Conservation (phyloP, 1,140 invertebrate genomes). For the Drosophila funebris region DNA sequence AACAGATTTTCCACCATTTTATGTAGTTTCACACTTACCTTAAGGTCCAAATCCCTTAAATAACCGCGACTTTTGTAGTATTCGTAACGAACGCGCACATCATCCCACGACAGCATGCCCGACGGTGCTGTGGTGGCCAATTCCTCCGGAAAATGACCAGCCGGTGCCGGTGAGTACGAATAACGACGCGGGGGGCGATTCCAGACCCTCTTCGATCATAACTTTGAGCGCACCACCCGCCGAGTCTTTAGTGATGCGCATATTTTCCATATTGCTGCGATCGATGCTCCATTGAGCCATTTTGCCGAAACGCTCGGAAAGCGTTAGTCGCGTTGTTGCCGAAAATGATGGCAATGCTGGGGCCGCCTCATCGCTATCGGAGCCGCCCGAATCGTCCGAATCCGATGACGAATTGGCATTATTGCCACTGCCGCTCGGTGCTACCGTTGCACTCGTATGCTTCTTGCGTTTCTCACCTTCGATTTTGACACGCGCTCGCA, state of each 20-base stretch:
- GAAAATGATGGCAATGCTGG: slow-evolving; percentile 79
- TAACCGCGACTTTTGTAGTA: slow-evolving; percentile 93
- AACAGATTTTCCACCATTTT: background rate
- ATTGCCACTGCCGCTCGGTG: slow-evolving; percentile 48
- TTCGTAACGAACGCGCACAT: slow-evolving; percentile 92
- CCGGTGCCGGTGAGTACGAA: slow-evolving; percentile 88
- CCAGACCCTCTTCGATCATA: slow-evolving; percentile 87
- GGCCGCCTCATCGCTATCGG: slow-evolving; percentile 76
- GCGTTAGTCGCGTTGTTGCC: slow-evolving; percentile 85
- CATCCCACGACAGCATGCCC: slow-evolving; percentile 92
- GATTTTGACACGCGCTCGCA: slow-evolving; percentile 82
- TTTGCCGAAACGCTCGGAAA: slow-evolving; percentile 93
- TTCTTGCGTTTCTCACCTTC: slow-evolving; percentile 83
- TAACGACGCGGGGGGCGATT: slow-evolving; percentile 83
- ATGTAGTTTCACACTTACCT: slow-evolving; percentile 45
- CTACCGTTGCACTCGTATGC: slow-evolving; percentile 57
- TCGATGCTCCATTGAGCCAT: slow-evolving; percentile 95
- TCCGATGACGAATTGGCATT: slow-evolving; percentile 75
- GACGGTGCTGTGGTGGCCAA: slow-evolving; percentile 88
- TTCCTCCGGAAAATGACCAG: slow-evolving; percentile 91
- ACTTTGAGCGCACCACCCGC: slow-evolving; percentile 89
- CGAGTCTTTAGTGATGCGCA: slow-evolving; percentile 91
- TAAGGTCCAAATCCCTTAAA: slow-evolving; percentile 86
- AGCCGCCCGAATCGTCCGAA: slow-evolving; percentile 79
- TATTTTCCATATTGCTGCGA: slow-evolving; percentile 90